phyloP scores from a whole-genome alignment of 2,797 vertebrate genomes.

The Siniperca obscura region DNA sequence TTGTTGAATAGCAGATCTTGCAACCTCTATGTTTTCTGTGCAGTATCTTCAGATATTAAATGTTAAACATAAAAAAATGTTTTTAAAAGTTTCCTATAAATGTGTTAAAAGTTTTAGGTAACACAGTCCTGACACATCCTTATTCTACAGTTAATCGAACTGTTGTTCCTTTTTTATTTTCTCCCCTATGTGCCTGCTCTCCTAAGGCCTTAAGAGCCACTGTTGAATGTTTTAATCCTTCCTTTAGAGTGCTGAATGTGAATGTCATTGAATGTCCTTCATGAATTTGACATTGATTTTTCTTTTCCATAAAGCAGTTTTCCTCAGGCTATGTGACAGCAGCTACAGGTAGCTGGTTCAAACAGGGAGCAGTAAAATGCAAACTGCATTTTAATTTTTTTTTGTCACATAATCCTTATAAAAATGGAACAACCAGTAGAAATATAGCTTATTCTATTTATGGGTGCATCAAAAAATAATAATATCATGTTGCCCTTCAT shows the following conservation, averaged over 20 bases:
- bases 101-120: slow-evolving; percentile 21
- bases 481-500: not conserved
- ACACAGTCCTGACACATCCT: slow-evolving; percentile 5
- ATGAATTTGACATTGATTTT: slow-evolving; percentile 79
- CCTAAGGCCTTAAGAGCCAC: slow-evolving; percentile 56
- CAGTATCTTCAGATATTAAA: not conserved
- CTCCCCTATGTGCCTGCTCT: slow-evolving; percentile 28
- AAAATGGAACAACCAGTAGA: slow-evolving; percentile 19
- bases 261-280: slow-evolving; percentile 78
- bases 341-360: slow-evolving; percentile 69
- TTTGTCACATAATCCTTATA: slow-evolving; percentile 31
- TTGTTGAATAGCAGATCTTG: not conserved
- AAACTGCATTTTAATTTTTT: slow-evolving; percentile 49
- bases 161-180: slow-evolving; percentile 34
- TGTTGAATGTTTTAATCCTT: slow-evolving; percentile 73
- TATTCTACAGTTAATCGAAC: slow-evolving; percentile 42
- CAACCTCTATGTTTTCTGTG: not conserved
- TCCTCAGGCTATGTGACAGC: slow-evolving; percentile 70
- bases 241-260: slow-evolving; percentile 71
- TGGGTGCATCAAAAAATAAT: not conserved
- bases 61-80: not conserved
- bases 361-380: slow-evolving; percentile 42
- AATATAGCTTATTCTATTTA: slow-evolving; percentile 33
- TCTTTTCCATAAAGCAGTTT: slow-evolving; percentile 70
- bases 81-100: slow-evolving; percentile 22